Percentiles rank a stretch among this genome's conserved stretches.
These are phyloP conservation scores for Gryon sp. DNA, from an alignment of 1,140 invertebrate genomes.

Conservation along the genomic window DNA sequence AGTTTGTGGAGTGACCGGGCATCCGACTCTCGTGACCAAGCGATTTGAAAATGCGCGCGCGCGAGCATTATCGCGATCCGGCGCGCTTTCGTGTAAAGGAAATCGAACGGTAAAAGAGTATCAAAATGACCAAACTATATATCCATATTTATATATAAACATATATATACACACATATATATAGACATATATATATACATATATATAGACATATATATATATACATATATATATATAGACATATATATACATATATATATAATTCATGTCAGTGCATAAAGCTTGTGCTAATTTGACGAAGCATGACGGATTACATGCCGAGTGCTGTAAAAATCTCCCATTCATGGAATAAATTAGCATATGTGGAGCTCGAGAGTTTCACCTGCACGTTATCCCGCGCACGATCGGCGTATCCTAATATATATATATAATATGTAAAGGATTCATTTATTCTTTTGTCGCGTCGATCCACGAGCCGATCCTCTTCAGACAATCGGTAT, in stretches of 20 bases:
- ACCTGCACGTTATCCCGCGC: slow-evolving; percentile 65
- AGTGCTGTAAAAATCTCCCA: slow-evolving; percentile 66
- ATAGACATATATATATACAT: too few species aligned
- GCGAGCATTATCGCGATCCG: slow-evolving; percentile 36
- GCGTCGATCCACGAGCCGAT: too few species aligned
- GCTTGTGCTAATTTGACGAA: slow-evolving; percentile 74
- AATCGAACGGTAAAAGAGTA: slow-evolving; percentile 6
- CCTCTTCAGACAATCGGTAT: too few species aligned
- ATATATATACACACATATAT: too few species aligned
- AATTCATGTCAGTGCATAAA: slow-evolving; percentile 45
- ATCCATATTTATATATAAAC: too few species aligned
- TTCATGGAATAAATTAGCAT: slow-evolving; percentile 73
- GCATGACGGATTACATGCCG: slow-evolving; percentile 71
- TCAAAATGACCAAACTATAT: slow-evolving; percentile 53
- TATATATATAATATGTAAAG: too few species aligned
- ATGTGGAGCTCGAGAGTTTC: slow-evolving; percentile 51
- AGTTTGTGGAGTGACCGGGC: slow-evolving; percentile 12
- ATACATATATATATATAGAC: too few species aligned
- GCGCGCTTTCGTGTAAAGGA: slow-evolving; percentile 11
- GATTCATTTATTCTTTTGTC: too few species aligned
- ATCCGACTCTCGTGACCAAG: slow-evolving; percentile 43
- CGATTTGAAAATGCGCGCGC: slow-evolving; percentile 51
- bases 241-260: too few species aligned
- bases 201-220: too few species aligned
- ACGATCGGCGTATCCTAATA: slow-evolving; percentile 39